Evolutionary conservation across 2,113 vertebrate species (phyloP), one percentile per base, ranked within the genome.

Genomic region (Elanus axillaris): DNA sequence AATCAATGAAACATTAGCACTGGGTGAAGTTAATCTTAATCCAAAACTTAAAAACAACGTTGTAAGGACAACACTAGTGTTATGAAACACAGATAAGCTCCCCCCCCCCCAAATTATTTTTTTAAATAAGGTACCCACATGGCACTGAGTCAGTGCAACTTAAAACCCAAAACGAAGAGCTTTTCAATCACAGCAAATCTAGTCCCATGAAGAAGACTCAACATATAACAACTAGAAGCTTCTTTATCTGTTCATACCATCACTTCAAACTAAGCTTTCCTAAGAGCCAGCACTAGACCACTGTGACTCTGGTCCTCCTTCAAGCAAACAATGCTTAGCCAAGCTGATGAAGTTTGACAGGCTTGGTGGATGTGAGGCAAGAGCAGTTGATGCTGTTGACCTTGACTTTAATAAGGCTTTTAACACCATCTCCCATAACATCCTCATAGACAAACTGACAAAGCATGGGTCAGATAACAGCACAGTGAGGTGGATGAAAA

Each of bases 271-370:
- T 9, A 32, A 42, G 47, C 26, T 27, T 48, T 58, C 40, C 32
- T 29, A 42, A 38, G 32, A 27, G 29, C 13, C 27, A 36, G 16
- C 31, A 27, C 72, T 5, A 32, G n/a, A 27, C 14, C 34, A 13
- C 32, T 6, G 19, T 2, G n/a, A 23, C 34, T n/a, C 13, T 36
- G 23, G 11, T 31, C 2, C 19, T 64, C 72, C 64, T 27, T 38
- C 45, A 26, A 25, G 36, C 31, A 62, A 56, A 18, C 4, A 18
- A 18, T 1, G 7, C 63, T 60, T 25, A 12, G 29, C 79, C 21
- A 71, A 63, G 88, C 25, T 16, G 10, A 43, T 7, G 3, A 42
- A 48, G 25, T 13, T 25, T 1, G 2, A n/a, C 0, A 0, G 32
- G 14, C 38, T 66, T 59, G 38, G 43, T 13, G 23, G n/a, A 27